A percentile compares a stretch with the other conserved stretches of the same genome.
Conservation (phyloP, 2,797 vertebrate species). For the Kryptolebias ocellatus region DNA sequence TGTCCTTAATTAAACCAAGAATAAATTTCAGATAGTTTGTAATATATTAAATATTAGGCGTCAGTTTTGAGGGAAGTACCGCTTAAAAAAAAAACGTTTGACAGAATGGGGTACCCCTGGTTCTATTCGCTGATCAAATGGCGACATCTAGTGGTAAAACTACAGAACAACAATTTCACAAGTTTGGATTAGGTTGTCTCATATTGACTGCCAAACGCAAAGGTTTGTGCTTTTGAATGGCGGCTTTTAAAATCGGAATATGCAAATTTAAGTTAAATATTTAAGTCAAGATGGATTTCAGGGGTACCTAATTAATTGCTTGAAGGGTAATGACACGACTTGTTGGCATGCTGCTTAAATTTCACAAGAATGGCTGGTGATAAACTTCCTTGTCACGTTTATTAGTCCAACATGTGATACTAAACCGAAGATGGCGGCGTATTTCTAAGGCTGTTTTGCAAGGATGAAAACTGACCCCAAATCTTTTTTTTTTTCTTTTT, state of each 20-base stretch:
- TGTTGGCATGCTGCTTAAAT: neutral
- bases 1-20: too few relatives aligned
- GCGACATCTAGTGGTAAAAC: constrained; percentile 74
- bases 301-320: neutral
- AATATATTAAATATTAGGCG: neutral
- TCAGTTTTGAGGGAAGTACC: neutral
- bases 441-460: too few relatives aligned
- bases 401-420: too few relatives aligned
- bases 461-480: neutral
- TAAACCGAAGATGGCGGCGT: neutral
- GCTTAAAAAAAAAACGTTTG: constrained; percentile 24
- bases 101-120: neutral
- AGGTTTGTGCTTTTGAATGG: neutral
- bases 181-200: neutral
- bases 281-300: neutral
- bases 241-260: neutral
- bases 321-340: neutral
- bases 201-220: too few relatives aligned
- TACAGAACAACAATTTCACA: neutral
- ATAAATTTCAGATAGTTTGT: too few relatives aligned
- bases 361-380: too few relatives aligned
- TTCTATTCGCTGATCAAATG: constrained; percentile 50
- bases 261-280: too few relatives aligned
- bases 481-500: neutral
- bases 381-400: too few relatives aligned